phyloP scores from a whole-genome alignment of 2,888 invertebrate genomes.

The Callinectes sapidus region DNA sequence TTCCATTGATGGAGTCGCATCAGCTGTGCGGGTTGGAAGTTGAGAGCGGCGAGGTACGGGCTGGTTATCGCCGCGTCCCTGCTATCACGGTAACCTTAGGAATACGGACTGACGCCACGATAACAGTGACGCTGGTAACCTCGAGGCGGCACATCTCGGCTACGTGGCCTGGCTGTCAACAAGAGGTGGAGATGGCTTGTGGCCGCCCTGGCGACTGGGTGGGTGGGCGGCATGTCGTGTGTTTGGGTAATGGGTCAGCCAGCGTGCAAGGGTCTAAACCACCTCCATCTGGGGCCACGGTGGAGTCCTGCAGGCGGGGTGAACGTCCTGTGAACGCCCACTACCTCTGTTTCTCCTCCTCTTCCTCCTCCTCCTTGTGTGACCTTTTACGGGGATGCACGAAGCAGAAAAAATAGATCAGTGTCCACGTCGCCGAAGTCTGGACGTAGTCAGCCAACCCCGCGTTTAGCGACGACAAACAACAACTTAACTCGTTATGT shows the following conservation, averaged over 20 bases:
- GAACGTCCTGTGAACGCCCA: conserved; percentile 52
- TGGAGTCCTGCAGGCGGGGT: conserved; percentile 43
- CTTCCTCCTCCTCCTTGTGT: neutral
- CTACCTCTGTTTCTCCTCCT: conserved; percentile 4
- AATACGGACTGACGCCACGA: neutral
- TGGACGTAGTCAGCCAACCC: neutral
- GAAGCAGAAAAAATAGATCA: conserved; percentile 8
- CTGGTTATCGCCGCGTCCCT: conserved; percentile 13
- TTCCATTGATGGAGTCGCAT: neutral
- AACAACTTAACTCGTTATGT: neutral
- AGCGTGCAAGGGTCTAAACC: conserved; percentile 36
- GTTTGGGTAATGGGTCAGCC: conserved; percentile 42
- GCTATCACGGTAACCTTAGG: conserved; percentile 33
- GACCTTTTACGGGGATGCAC: conserved; percentile 35
- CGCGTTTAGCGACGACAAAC: neutral
- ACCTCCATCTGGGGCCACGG: conserved; percentile 40
- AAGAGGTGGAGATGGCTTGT: neutral
- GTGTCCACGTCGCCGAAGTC: conserved; percentile 1
- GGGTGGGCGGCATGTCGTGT: conserved; percentile 38
- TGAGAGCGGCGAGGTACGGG: neutral
- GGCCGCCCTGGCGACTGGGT: neutral
- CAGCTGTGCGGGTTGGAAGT: neutral
- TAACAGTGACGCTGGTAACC: conserved; percentile 1
- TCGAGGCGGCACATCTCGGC: neutral
- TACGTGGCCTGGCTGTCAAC: conserved; percentile 19